phyloP scores from a whole-genome alignment of 2,797 vertebrate genomes.

The Psittacula derbiana region DNA sequence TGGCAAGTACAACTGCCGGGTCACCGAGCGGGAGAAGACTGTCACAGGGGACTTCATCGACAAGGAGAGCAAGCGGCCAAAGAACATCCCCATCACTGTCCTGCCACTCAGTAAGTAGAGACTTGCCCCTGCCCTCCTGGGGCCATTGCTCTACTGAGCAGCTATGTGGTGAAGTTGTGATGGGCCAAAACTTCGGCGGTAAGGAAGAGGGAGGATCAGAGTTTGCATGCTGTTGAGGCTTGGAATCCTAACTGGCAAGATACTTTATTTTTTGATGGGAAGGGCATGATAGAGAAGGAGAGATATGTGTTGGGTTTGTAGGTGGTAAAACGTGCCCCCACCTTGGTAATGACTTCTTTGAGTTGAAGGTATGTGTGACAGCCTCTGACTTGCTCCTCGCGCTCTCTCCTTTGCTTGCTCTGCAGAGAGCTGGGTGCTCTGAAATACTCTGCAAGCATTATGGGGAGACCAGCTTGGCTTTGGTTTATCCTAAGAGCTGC shows the following conservation, averaged over 20 bases:
- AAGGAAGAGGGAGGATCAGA: neutral
- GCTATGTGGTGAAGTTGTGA: neutral
- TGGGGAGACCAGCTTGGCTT: neutral
- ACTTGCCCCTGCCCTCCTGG: neutral
- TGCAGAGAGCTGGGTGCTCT: neutral
- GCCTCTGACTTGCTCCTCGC: neutral
- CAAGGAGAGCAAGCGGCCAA: slow-evolving; percentile 92
- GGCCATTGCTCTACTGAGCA: neutral
- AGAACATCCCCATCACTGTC: slow-evolving; percentile 93
- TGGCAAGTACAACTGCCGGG: slow-evolving; percentile 95
- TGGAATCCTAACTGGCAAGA: neutral
- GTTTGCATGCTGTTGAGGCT: neutral
- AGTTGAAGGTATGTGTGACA: neutral
- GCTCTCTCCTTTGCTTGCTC: neutral
- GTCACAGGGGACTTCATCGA: slow-evolving; percentile 93
- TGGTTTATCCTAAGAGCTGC: neutral
- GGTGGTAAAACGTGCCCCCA: neutral
- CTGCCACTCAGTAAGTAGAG: slow-evolving; percentile 88
- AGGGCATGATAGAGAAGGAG: neutral
- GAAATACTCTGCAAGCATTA: neutral
- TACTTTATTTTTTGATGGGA: neutral
- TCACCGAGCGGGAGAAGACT: slow-evolving; percentile 91
- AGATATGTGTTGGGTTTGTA: neutral
- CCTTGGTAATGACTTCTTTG: neutral
- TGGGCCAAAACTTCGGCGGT: rapidly evolving